phyloP scores from a whole-genome alignment of 2,113 vertebrate species.

The Pollachius pollachius region DNA sequence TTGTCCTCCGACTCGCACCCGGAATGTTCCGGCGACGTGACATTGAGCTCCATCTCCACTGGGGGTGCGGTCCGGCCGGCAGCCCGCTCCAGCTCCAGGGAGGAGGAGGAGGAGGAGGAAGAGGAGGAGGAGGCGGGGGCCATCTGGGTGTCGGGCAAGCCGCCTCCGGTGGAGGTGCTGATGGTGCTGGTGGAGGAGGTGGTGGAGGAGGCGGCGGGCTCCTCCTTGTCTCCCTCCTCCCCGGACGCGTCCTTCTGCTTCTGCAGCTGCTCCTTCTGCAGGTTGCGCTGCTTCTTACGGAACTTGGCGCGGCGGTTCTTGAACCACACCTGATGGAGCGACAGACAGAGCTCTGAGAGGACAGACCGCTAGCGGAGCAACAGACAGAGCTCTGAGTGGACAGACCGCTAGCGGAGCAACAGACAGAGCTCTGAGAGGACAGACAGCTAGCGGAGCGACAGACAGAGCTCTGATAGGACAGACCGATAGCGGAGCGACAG shows the following conservation, averaged over 20 bases:
- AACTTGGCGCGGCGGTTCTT: conserved; percentile 98
- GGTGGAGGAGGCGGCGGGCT: conserved; percentile 48
- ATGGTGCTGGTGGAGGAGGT: conserved; percentile 64
- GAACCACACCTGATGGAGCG: conserved; percentile 89
- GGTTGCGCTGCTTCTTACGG: conserved; percentile 96
- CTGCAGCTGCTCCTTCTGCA: conserved; percentile 98
- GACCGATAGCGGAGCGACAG: no score
- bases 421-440: no score
- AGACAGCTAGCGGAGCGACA: no score
- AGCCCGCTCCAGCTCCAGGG: conserved; percentile 74
- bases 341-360: no score
- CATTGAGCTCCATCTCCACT: conserved; percentile 83
- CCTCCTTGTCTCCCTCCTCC: conserved; percentile 77
- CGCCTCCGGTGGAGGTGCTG: conserved; percentile 52
- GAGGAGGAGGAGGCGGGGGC: conserved; percentile 50
- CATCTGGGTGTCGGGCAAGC: conserved; percentile 73
- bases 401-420: no score
- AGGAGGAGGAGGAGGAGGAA: conserved; percentile 50
- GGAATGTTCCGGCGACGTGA: conserved; percentile 91
- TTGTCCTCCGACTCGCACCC: conserved; percentile 94
- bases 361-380: no score
- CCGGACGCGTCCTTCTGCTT: conserved; percentile 90
- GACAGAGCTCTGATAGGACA: no score
- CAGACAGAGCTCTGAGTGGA: no score
- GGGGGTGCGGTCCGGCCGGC: conserved; percentile 41